Conservation (phyloP, 2,888 invertebrate species). For the Apotomis turbidana region DNA sequence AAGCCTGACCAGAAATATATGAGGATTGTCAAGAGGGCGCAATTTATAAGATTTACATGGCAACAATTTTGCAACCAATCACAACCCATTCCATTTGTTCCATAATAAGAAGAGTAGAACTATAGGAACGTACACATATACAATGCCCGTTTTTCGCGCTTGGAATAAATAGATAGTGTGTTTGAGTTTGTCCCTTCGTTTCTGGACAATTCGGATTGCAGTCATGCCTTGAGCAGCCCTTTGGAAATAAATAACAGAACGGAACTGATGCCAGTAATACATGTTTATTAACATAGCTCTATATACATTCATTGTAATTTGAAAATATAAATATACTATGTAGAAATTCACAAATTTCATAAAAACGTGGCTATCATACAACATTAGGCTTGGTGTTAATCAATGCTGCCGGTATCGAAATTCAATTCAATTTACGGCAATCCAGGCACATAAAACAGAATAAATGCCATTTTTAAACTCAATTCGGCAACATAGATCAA, state of each 20-base stretch:
- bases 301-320: slow-evolving; percentile 81
- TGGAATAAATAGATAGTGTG: no score
- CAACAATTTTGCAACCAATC: no score
- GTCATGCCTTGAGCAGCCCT: not conserved
- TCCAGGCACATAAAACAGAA: slow-evolving; percentile 60
- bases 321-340: slow-evolving; percentile 78
- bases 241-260: slow-evolving; percentile 52
- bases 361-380: slow-evolving; percentile 71
- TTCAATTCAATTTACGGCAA: slow-evolving; percentile 49
- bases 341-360: slow-evolving; percentile 76
- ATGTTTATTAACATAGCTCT: slow-evolving; percentile 82
- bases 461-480: slow-evolving; percentile 65
- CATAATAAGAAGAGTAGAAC: no score
- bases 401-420: slow-evolving; percentile 59
- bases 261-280: slow-evolving; percentile 70
- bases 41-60: no score
- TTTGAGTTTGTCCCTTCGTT: no score
- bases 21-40: no score
- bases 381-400: slow-evolving; percentile 71
- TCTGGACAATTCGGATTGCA: no score
- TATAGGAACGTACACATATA: no score
- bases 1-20: no score
- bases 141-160: no score
- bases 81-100: no score
- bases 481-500: slow-evolving; percentile 63